These are phyloP conservation scores for Aphidius ervi DNA, from an alignment of 1,140 invertebrate genomes.

Conservation along the genomic window DNA sequence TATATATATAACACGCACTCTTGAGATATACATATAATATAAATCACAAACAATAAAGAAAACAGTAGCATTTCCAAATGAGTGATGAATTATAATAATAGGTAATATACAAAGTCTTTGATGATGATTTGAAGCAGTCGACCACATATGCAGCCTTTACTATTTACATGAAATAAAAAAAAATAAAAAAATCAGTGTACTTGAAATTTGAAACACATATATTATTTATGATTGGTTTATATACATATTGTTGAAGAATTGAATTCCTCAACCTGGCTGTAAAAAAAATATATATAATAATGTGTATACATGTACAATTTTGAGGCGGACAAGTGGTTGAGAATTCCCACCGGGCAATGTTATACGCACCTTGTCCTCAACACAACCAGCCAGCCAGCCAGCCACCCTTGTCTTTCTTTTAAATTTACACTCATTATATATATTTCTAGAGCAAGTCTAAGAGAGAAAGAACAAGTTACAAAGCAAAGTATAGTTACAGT, in stretches of 20 bases:
- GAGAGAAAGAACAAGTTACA: too few relatives aligned
- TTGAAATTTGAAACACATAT: too few relatives aligned
- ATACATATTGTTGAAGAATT: slow-evolving; percentile 10
- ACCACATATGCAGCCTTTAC: too few relatives aligned
- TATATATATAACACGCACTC: slow-evolving; percentile 12
- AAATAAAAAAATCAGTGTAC: too few relatives aligned
- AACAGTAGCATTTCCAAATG: slow-evolving; percentile 49
- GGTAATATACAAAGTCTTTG: too few relatives aligned
- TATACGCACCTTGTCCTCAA: slow-evolving; percentile 29
- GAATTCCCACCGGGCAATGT: slow-evolving; percentile 40
- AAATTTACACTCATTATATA: too few relatives aligned
- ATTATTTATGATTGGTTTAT: too few relatives aligned
- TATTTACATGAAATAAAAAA: too few relatives aligned
- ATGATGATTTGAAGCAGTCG: too few relatives aligned
- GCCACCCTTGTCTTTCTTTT: not conserved
- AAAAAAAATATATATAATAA: slow-evolving; percentile 22
- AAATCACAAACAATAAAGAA: slow-evolving; percentile 29
- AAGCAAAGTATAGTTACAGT: too few relatives aligned
- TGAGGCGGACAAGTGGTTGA: slow-evolving; percentile 41
- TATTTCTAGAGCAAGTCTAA: too few relatives aligned
- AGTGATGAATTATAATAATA: slow-evolving; percentile 37
- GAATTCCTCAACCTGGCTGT: slow-evolving; percentile 15
- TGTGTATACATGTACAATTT: not conserved
- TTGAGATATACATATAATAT: slow-evolving; percentile 35
- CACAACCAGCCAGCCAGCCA: not conserved